Evolutionary conservation across 1,140 invertebrate species (phyloP), one percentile per base, ranked within the genome.

Genomic region (Ephestia elutella): DNA sequence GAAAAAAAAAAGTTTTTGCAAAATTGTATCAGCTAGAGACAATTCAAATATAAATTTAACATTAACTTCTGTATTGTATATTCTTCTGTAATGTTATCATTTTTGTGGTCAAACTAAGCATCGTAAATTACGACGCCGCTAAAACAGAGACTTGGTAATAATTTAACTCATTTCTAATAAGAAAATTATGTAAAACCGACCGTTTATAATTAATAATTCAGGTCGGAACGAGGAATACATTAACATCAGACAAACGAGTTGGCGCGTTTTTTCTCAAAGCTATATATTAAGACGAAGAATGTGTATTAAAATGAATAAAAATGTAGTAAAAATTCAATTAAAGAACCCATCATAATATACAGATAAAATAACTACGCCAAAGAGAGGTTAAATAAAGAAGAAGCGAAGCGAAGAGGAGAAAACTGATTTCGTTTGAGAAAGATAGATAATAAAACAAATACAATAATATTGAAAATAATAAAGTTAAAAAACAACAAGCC

Each of bases 131-230:
- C 68, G 82, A 83, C 67, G 72, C 77, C 78, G 79, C 77, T 87
- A 81, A 86, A 86, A 86, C 80, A 85, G 65, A 76, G 61, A 65
- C 68, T 66, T 49, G 60, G 64, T 68, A 76, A 78, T 82, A 83
- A 78, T 80, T 85, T 81, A 82, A 81, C 76, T 82, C 70, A 73
- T 76, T 69, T 75, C 70, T 82, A 82, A 85, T 86, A 83, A 80
- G 80, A 79, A 84, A 87, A 83, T 86, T 87, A 87, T 86, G 82
- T 83, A 82, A 85, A 83, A 77, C 59, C 70, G 63, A 60, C 65
- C 71, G 74, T 79, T 86, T 82, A 80, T 81, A 81, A 86, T 85
- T 82, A 85, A 82, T 87, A 82, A 82, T 84, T 84, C 61, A 72
- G 74, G 62, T 66, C 66, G 69, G 64, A 80, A 77, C 62, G 74